Percentiles rank a stretch among this genome's conserved stretches.
These are phyloP conservation scores for Leucoma salicis DNA, from an alignment of 2,888 invertebrate species.

Conservation along the genomic window DNA sequence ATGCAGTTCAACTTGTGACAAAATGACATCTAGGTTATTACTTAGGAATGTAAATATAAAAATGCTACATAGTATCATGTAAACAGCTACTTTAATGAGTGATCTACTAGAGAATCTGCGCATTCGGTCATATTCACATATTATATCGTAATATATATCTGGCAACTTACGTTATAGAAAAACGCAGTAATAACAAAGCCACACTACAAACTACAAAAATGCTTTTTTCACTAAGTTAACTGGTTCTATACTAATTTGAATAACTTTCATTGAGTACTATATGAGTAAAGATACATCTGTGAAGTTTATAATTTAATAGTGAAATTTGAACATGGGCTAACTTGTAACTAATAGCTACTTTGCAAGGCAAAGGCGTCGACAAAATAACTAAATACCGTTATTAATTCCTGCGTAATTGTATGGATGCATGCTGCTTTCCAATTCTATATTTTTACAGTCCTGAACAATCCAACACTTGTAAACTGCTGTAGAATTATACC, in stretches of 20 bases:
- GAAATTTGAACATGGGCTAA: slow-evolving; percentile 2
- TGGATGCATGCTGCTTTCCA: too few relatives aligned
- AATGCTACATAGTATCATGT: slow-evolving; percentile 42
- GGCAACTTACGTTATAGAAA: slow-evolving; percentile 9
- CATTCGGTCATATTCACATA: too few relatives aligned
- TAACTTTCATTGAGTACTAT: background rate
- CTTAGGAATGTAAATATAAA: slow-evolving; percentile 62
- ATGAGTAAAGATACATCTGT: too few relatives aligned
- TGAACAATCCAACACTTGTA: too few relatives aligned
- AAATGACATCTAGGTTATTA: slow-evolving; percentile 41
- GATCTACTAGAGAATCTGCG: slow-evolving; percentile 13
- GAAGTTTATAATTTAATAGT: background rate
- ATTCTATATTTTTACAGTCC: too few relatives aligned
- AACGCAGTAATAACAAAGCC: slow-evolving; percentile 14
- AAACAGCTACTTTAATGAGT: slow-evolving; percentile 21
- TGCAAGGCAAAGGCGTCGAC: background rate
- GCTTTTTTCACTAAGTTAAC: slow-evolving; percentile 15
- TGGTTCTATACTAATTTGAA: slow-evolving; percentile 10
- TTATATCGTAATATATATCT: background rate
- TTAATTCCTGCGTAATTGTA: too few relatives aligned
- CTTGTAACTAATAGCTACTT: slow-evolving; percentile 1
- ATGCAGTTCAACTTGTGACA: too few relatives aligned
- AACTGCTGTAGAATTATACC: too few relatives aligned
- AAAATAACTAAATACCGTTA: too few relatives aligned
- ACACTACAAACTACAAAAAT: slow-evolving; percentile 22